phyloP scores from a whole-genome alignment of 2,113 vertebrate genomes.

The Percina caprodes region DNA sequence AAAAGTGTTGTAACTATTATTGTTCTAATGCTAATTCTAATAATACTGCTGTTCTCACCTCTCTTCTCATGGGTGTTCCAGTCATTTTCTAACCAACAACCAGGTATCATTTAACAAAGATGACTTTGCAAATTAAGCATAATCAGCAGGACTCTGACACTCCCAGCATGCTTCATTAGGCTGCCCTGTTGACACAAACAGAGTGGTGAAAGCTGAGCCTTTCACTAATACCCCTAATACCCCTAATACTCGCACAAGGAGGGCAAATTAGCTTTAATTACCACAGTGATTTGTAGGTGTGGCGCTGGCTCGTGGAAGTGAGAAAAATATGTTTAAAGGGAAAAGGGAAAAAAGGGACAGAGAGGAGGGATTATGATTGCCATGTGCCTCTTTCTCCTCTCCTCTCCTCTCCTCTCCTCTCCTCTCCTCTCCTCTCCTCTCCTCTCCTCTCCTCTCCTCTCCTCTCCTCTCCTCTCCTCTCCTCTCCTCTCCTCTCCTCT shows the following conservation, averaged over 20 bases:
- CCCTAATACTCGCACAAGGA: slow-evolving; percentile 65
- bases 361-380: slow-evolving; percentile 70
- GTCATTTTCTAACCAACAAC: slow-evolving; percentile 37
- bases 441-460: slow-evolving; percentile 1
- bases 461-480: background rate
- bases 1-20: background rate
- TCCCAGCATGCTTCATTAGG: slow-evolving; percentile 78
- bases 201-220: slow-evolving; percentile 69
- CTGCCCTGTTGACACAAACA: slow-evolving; percentile 74
- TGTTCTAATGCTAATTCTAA: background rate
- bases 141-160: slow-evolving; percentile 71
- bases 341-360: slow-evolving; percentile 33
- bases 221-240: slow-evolving; percentile 63
- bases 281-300: slow-evolving; percentile 67
- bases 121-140: slow-evolving; percentile 48
- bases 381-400: slow-evolving; percentile 69
- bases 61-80: slow-evolving; percentile 48
- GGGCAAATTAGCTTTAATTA: slow-evolving; percentile 76
- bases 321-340: slow-evolving; percentile 43
- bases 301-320: slow-evolving; percentile 66
- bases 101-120: slow-evolving; percentile 56
- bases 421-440: background rate
- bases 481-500: slow-evolving; percentile 22
- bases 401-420: background rate
- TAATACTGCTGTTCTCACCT: background rate